Conservation (phyloP, 2,888 invertebrate genomes). For the Platycheirus rosarum region DNA sequence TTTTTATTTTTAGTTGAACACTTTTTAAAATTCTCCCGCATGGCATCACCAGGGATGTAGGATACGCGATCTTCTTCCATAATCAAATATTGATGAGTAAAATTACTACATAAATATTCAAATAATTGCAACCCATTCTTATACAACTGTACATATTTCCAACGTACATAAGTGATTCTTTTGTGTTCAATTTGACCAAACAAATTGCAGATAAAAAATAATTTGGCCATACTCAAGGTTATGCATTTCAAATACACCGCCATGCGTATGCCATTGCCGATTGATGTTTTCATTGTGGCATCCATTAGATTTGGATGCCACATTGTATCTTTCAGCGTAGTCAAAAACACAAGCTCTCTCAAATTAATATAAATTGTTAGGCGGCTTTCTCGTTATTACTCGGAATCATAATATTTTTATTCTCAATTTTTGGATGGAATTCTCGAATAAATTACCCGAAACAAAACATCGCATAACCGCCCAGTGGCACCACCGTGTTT, state of each 20-base stretch:
- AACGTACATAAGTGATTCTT: background rate
- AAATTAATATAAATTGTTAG: slow-evolving; percentile 56
- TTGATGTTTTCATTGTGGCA: slow-evolving; percentile 38
- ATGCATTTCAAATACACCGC: slow-evolving; percentile 25
- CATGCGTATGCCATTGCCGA: background rate
- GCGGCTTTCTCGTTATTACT: slow-evolving; percentile 50
- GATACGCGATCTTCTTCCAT: too few relatives aligned
- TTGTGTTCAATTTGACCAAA: background rate
- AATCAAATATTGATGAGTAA: too few relatives aligned
- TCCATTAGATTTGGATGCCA: slow-evolving; percentile 12
- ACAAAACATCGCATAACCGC: slow-evolving; percentile 38
- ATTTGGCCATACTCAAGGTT: slow-evolving; percentile 49
- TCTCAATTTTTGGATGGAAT: slow-evolving; percentile 17
- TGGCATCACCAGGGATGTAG: too few relatives aligned
- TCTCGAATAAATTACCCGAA: slow-evolving; percentile 48
- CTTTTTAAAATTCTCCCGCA: too few relatives aligned
- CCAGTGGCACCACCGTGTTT: slow-evolving; percentile 57
- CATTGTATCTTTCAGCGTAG: too few relatives aligned
- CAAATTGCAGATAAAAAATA: slow-evolving; percentile 36
- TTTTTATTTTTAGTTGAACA: too few relatives aligned
- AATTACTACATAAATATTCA: too few relatives aligned
- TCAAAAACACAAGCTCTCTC: slow-evolving; percentile 18
- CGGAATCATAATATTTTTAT: slow-evolving; percentile 7
- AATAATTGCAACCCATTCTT: background rate
- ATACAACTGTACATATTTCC: background rate